Conservation (phyloP, 2,113 vertebrate species). For the Callithrix jacchus region DNA sequence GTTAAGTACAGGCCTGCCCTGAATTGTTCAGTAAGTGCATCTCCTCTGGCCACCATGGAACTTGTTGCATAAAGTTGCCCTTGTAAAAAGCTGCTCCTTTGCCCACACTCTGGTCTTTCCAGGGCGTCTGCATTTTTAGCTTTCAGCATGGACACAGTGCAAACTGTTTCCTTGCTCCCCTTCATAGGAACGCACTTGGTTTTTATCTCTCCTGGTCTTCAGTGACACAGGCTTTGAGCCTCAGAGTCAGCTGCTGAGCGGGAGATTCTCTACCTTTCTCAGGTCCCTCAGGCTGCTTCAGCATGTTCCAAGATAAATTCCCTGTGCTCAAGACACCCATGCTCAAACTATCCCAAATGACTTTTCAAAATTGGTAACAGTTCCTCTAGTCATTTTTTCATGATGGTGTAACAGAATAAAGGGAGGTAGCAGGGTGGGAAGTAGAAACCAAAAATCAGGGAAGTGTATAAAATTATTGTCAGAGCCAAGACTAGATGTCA, state of each 20-base stretch:
- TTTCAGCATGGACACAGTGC: not conserved
- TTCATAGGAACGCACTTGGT: not conserved
- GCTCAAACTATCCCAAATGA: not conserved
- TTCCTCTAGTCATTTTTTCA: not conserved
- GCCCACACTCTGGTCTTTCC: not conserved
- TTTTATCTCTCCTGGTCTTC: not conserved
- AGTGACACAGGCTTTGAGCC: not conserved
- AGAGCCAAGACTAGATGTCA: not conserved
- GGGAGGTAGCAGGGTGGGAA: not conserved
- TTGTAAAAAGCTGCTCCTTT: not conserved
- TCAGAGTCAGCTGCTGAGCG: not conserved
- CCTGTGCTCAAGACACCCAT: not conserved
- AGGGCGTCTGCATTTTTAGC: not conserved
- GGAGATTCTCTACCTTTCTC: not conserved
- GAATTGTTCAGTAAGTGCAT: not conserved
- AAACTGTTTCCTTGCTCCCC: not conserved
- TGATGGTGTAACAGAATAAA: not conserved
- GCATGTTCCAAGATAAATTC: not conserved
- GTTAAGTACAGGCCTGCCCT: not conserved
- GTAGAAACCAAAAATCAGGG: not conserved
- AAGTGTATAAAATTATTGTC: conserved; percentile 1
- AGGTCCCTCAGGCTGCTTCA: not conserved
- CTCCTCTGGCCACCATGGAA: not conserved
- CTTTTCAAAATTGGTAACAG: not conserved
- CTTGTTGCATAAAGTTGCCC: not conserved